Percentiles rank a stretch among this genome's conserved stretches.
phyloP scores from a whole-genome alignment of 2,888 invertebrate species.

The Rotaria magnacalcarata region DNA sequence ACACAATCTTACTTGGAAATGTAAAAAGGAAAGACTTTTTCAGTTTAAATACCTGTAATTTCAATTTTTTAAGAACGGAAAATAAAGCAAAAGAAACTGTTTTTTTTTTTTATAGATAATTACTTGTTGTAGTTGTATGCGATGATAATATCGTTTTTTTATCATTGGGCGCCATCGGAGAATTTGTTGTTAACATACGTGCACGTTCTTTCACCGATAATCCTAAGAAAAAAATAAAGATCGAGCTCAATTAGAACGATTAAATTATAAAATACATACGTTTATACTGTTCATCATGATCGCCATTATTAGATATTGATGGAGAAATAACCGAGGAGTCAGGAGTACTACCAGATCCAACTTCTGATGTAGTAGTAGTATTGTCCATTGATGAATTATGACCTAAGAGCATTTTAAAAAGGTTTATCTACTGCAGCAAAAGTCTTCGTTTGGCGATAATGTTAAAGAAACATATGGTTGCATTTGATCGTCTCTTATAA shows the following conservation, averaged over 20 bases:
- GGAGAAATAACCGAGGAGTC: neutral
- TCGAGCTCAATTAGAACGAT: no score
- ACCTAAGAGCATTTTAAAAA: no score
- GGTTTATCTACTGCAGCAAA: neutral
- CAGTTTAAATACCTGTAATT: neutral
- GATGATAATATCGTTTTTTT: neutral
- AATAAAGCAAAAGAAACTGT: neutral
- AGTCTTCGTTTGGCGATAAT: no score
- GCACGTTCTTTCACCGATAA: conserved; percentile 24
- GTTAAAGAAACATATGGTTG: no score
- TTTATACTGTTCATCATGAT: conserved; percentile 28
- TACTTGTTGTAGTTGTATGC: neutral
- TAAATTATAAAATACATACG: neutral
- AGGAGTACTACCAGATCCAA: neutral
- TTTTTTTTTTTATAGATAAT: neutral
- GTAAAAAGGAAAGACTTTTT: neutral
- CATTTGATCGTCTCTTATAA: no score
- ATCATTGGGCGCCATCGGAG: neutral
- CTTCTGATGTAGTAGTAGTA: neutral
- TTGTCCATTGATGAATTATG: neutral
- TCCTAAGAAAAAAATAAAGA: neutral
- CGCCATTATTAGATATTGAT: neutral
- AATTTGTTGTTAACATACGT: neutral
- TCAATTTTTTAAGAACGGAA: neutral
- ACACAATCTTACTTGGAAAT: neutral